Evolutionary conservation across 92 coral and sea anemone genomes (phyloP), one percentile per base, ranked within the genome.

Genomic region (Palythoa heliodiscus): DNA sequence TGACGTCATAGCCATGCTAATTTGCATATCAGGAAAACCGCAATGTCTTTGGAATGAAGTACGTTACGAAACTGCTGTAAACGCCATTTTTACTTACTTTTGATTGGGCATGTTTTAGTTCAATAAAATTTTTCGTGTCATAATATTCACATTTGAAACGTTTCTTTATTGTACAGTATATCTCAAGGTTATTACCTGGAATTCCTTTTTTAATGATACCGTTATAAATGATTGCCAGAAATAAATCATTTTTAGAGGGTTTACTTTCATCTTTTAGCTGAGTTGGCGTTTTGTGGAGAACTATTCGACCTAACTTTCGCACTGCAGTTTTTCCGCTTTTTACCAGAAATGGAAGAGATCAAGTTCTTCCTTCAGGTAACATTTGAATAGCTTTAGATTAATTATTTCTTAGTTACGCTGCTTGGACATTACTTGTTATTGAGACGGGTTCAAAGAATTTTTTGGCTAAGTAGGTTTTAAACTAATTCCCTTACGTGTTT

Each of bases 231-330:
- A 10, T 24, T 25, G 50, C 4, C 9, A 5, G 3, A 4, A 58
- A 58, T 3, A 7, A 58, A 11, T 5, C 6, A 58, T 58, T 23
- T 24, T 25, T 23, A 25, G 10, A 14, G 25, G 10, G 7, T 24
- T 53, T 1, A 2, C 20, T 76, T 76, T 53, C 16, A 47, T 76
- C 79, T 84, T 93, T 76, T 82, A 97, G 99, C 93, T 38, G 97
- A 97, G 74, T 86, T 97, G 40, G 99, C 99, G 7, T 95, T 97
- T 68, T 97, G 99, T 86, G 99, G 99, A 8, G 99, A 97, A 76
- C 89, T 91, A 72, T 95, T 97, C 61, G 99, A 97, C 88, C 87
- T 97, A 73, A 93, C 99, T 1, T 97, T 97, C 83, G 92, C 87
- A 11, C 91, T 97, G 13, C 96, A 93, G 61, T 97, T 89, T 83